phyloP scores from a whole-genome alignment of 2,113 vertebrate species.

The Lagopus muta region DNA sequence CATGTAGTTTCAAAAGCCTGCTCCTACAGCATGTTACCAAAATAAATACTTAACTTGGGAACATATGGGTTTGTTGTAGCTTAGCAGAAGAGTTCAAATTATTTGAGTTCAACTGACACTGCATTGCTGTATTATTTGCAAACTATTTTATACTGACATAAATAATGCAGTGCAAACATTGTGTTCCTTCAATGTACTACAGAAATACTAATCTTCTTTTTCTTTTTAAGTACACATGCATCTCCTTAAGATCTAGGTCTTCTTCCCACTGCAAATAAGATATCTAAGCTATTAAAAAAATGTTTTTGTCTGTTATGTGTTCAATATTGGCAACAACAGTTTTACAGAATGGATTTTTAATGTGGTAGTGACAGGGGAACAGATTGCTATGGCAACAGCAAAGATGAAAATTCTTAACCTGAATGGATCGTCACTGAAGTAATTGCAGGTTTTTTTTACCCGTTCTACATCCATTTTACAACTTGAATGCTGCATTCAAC shows the following conservation, averaged over 20 bases:
- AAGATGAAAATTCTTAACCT: constrained; percentile 87
- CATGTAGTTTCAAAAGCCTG: neutral
- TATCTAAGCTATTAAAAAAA: constrained; percentile 55
- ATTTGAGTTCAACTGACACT: constrained; percentile 23
- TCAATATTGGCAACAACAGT: constrained; percentile 69
- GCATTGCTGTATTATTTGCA: constrained; percentile 30
- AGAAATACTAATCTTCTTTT: neutral
- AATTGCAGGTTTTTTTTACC: constrained; percentile 84
- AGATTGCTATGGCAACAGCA: constrained; percentile 88
- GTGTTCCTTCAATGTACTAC: neutral
- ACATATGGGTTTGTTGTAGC: neutral
- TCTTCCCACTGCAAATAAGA: constrained; percentile 22
- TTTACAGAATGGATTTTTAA: constrained; percentile 80
- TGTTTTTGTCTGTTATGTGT: constrained; percentile 67
- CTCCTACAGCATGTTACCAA: neutral
- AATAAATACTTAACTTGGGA: constrained; percentile 2
- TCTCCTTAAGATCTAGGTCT: constrained; percentile 37
- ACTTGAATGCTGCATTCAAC: constrained; percentile 72
- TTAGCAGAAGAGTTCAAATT: constrained; percentile 32
- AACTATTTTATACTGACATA: constrained; percentile 25
- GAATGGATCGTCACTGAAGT: constrained; percentile 85
- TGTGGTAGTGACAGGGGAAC: constrained; percentile 75
- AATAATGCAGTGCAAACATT: constrained; percentile 9
- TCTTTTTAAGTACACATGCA: neutral
- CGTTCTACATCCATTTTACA: constrained; percentile 80